Conservation (phyloP, 2,113 vertebrate genomes). For the Proteles cristata region DNA sequence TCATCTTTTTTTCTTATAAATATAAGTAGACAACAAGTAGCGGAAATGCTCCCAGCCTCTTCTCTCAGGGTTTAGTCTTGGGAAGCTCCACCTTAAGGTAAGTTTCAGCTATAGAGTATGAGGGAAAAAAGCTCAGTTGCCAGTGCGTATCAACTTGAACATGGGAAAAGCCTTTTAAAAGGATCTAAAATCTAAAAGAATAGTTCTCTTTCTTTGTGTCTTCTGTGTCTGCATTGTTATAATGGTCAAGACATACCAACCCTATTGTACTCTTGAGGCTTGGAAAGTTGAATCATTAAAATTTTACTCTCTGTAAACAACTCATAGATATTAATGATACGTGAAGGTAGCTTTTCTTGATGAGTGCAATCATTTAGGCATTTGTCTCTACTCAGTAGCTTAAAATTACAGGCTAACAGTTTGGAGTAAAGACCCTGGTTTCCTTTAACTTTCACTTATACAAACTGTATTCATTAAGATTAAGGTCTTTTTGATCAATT, state of each 20-base stretch:
- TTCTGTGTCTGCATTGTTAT: neutral
- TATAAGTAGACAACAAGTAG: neutral
- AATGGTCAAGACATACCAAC: neutral
- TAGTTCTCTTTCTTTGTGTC: neutral
- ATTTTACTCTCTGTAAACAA: constrained; percentile 55
- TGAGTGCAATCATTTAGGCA: neutral
- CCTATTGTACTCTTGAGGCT: neutral
- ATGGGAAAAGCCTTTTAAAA: neutral
- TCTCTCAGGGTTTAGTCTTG: neutral
- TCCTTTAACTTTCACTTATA: constrained; percentile 47
- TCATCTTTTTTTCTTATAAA: neutral
- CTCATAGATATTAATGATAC: constrained; percentile 30
- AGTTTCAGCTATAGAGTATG: neutral
- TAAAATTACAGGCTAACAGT: constrained; percentile 28
- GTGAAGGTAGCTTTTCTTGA: neutral
- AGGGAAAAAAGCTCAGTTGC: neutral
- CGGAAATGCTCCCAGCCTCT: neutral
- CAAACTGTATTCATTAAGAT: neutral
- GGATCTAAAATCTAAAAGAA: neutral
- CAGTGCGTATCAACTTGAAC: neutral
- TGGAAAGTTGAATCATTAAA: constrained; percentile 43
- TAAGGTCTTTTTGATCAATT: constrained; percentile 22
- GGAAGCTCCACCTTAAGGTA: neutral
- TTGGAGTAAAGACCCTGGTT: constrained; percentile 1
- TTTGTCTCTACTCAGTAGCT: constrained; percentile 6